phyloP scores from a whole-genome alignment of 2,113 vertebrate species.

The Peromyscus polionotus region DNA sequence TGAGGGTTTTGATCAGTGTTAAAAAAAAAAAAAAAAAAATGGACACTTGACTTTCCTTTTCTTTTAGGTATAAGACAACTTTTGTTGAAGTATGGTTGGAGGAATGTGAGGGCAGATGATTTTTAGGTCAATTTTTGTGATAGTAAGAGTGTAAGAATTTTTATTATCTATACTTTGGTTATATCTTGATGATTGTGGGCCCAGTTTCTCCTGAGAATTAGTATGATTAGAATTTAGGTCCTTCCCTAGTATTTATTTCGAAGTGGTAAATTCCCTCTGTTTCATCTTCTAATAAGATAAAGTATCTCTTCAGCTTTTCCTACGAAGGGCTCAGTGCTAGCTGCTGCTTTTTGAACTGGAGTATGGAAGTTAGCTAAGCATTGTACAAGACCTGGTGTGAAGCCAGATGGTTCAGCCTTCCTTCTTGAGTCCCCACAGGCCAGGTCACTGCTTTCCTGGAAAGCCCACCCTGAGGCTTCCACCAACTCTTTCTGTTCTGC shows the following conservation, averaged over 20 bases:
- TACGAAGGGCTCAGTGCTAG: neutral
- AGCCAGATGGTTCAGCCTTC: neutral
- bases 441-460: conserved; percentile 32
- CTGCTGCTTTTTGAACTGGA: conserved; percentile 18
- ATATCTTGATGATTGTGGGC: neutral
- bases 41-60: conserved; percentile 31
- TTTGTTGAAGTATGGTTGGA: conserved; percentile 47
- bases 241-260: conserved; percentile 5
- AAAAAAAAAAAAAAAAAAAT: neutral
- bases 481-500: neutral
- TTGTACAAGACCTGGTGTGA: neutral
- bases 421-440: neutral
- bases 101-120: neutral
- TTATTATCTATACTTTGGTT: conserved; percentile 7
- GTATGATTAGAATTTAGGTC: neutral
- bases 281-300: conserved; percentile 30
- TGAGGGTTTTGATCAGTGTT: conserved; percentile 6
- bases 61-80: neutral
- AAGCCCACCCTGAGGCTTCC: neutral
- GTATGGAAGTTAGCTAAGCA: neutral
- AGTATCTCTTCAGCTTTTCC: conserved; percentile 40
- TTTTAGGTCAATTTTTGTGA: conserved; percentile 59
- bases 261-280: neutral
- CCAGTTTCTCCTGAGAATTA: conserved; percentile 45
- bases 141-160: conserved; percentile 31